Conservation (phyloP, 2,797 vertebrate species). For the Rhincodon typus region DNA sequence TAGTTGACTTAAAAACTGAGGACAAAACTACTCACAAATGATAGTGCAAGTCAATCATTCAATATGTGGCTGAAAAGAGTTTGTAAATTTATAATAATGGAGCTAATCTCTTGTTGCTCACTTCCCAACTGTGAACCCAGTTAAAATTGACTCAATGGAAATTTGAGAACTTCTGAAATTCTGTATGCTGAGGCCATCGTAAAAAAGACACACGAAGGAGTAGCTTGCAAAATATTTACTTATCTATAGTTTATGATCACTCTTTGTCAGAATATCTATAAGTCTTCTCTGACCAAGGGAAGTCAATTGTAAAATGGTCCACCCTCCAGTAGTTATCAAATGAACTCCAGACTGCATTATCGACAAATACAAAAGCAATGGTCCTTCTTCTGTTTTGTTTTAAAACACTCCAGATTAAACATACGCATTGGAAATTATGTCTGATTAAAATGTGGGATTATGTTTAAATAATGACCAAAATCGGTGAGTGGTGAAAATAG, state of each 20-base stretch:
- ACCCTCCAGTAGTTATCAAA: neutral
- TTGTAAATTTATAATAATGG: neutral
- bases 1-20: neutral
- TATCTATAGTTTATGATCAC: neutral
- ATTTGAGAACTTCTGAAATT: neutral
- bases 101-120: neutral
- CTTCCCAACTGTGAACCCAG: neutral
- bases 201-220: neutral
- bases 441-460: neutral
- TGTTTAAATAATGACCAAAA: too few relatives aligned
- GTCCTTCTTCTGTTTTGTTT: neutral
- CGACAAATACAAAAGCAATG: neutral
- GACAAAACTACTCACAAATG: neutral
- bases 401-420: neutral
- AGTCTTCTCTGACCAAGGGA: neutral
- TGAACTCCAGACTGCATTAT: neutral
- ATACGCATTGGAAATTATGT: neutral
- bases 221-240: neutral
- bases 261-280: neutral
- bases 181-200: neutral
- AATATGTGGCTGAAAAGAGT: neutral
- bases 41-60: neutral
- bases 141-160: neutral
- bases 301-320: neutral
- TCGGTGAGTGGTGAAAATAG: too few relatives aligned